These are phyloP conservation scores for Hippocampus guttulatus DNA, from an alignment of 2,113 vertebrate genomes.

Conservation along the genomic window DNA sequence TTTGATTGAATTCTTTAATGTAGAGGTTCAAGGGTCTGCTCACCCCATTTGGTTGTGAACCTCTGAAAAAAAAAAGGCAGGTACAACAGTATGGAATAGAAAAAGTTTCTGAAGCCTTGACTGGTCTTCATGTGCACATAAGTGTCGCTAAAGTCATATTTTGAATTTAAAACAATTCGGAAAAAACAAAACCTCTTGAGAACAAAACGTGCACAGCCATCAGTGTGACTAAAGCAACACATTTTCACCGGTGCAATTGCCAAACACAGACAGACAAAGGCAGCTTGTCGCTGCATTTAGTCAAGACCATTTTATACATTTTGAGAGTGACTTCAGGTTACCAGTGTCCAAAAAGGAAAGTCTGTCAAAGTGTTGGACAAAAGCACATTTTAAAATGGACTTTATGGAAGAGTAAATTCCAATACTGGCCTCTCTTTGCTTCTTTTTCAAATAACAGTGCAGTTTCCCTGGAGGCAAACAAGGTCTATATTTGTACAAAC, in stretches of 20 bases:
- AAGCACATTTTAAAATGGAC: neutral
- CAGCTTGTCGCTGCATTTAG: conserved; percentile 13
- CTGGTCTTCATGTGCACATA: too few species aligned
- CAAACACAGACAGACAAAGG: conserved; percentile 6
- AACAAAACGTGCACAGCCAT: conserved; percentile 5
- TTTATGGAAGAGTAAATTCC: neutral
- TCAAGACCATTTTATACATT: neutral
- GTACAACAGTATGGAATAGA: conserved; percentile 1
- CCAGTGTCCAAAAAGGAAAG: neutral
- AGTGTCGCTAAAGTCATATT: neutral
- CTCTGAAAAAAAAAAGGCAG: neutral
- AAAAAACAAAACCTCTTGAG: neutral
- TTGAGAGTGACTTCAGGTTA: conserved; percentile 3
- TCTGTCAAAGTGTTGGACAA: neutral
- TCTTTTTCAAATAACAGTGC: conserved; percentile 4
- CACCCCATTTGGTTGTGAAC: conserved; percentile 20
- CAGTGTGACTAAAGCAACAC: conserved; percentile 17
- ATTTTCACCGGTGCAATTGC: conserved; percentile 14
- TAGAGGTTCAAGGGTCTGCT: conserved; percentile 9
- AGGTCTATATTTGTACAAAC: conserved; percentile 65
- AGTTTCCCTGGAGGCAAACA: conserved; percentile 29
- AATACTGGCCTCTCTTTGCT: neutral
- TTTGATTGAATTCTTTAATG: too few species aligned
- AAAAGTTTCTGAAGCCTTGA: too few species aligned
- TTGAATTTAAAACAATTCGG: neutral